Percentiles rank a stretch among this genome's conserved stretches.
These are phyloP conservation scores for Calameuta filiformis DNA, from an alignment of 2,888 invertebrate genomes.

Conservation along the genomic window DNA sequence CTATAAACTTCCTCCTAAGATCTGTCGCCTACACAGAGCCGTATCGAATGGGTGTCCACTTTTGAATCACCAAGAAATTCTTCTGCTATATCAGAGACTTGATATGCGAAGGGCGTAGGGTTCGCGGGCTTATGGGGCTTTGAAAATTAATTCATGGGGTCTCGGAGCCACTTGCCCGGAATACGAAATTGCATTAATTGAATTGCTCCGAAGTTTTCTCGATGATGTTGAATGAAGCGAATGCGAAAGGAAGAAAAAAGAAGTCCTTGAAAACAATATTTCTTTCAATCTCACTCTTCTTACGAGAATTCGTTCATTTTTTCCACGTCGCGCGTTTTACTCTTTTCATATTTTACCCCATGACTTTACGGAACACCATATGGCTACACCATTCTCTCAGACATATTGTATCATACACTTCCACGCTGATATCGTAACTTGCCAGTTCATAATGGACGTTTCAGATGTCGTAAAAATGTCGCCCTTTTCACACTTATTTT, in stretches of 20 bases:
- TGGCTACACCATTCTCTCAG: neutral
- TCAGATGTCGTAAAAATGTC: neutral
- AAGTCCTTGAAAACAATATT: neutral
- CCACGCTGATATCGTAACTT: neutral
- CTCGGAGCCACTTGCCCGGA: conserved; percentile 3
- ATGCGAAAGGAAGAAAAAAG: neutral
- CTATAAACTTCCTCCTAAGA: neutral
- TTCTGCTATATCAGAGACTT: neutral
- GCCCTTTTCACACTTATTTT: neutral
- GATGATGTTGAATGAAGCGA: neutral
- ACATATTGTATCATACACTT: neutral
- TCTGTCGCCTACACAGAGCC: neutral
- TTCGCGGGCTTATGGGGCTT: conserved; percentile 15
- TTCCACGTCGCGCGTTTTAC: neutral
- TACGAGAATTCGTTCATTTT: neutral
- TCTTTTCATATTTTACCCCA: neutral
- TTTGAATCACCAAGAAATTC: neutral
- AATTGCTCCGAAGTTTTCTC: conserved; percentile 6
- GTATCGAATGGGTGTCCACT: neutral
- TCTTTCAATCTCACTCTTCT: neutral
- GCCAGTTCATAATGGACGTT: neutral
- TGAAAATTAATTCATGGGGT: conserved; percentile 22
- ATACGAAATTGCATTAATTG: conserved; percentile 21
- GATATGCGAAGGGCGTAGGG: conserved; percentile 14
- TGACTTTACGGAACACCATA: neutral